phyloP scores from a whole-genome alignment of 2,797 vertebrate species.

The Hydrophis major region DNA sequence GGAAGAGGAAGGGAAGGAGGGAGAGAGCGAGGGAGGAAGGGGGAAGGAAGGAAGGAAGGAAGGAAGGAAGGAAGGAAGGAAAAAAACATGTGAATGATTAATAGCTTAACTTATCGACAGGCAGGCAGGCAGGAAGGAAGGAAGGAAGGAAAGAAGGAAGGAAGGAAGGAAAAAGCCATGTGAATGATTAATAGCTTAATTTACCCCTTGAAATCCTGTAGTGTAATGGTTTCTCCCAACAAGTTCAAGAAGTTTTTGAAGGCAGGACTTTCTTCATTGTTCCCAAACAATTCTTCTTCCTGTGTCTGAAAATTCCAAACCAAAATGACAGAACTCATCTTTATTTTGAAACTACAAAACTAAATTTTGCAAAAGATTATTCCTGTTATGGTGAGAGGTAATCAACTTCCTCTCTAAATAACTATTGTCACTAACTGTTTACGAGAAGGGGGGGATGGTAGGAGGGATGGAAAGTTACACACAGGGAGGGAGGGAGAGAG shows the following conservation, averaged over 20 bases:
- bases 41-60: background rate
- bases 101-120: too few species aligned
- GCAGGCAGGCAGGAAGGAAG: too few species aligned
- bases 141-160: background rate
- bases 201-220: conserved; percentile 96
- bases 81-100: too few species aligned
- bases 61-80: too few species aligned
- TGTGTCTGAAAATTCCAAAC: conserved; percentile 76
- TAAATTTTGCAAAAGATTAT: background rate
- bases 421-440: background rate
- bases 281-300: conserved; percentile 95
- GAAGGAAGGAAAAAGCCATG: background rate
- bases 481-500: fast-evolving
- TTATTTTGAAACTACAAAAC: background rate
- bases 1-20: background rate
- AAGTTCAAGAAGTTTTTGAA: conserved; percentile 89
- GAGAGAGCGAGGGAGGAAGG: too few species aligned
- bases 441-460: too few species aligned
- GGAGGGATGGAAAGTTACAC: too few species aligned
- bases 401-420: background rate
- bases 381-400: background rate
- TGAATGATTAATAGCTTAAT: conserved; percentile 9
- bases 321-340: background rate
- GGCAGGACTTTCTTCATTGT: conserved; percentile 90
- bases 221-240: conserved; percentile 87